phyloP scores from a whole-genome alignment of 2,113 vertebrate species.

The Narcine bancroftii region DNA sequence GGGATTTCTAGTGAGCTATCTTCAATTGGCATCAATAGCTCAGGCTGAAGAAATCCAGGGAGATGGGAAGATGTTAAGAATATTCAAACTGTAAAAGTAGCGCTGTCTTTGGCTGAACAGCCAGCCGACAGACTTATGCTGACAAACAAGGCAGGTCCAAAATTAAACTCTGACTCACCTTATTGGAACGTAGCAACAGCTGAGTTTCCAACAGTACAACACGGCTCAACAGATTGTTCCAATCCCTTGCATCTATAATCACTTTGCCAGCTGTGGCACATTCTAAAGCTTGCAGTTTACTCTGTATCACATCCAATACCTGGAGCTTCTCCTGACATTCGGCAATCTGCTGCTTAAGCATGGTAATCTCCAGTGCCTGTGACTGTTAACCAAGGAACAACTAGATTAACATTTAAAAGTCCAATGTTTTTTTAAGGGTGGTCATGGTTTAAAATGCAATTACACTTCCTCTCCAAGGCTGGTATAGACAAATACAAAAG shows the following conservation, averaged over 20 bases:
- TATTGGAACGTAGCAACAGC: conserved; percentile 57
- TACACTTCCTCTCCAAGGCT: background rate
- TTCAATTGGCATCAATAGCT: conserved; percentile 3
- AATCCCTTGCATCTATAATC: conserved; percentile 64
- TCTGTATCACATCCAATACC: conserved; percentile 54
- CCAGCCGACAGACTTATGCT: conserved; percentile 35
- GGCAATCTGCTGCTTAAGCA: conserved; percentile 57
- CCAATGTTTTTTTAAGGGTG: background rate
- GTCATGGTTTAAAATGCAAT: background rate
- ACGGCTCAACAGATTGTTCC: conserved; percentile 76
- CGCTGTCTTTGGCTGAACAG: background rate
- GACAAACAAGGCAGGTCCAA: background rate
- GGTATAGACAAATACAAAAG: background rate
- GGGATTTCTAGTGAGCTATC: background rate
- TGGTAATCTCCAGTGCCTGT: conserved; percentile 54
- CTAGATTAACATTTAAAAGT: background rate
- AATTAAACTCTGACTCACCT: conserved; percentile 48
- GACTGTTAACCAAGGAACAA: conserved; percentile 24
- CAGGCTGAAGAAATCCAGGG: background rate
- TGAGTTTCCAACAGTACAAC: conserved; percentile 80
- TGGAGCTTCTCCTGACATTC: conserved; percentile 63
- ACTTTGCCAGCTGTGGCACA: conserved; percentile 63
- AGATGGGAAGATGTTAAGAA: background rate
- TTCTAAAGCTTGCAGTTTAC: conserved; percentile 63
- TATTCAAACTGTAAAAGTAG: background rate